Percentiles rank a stretch among this genome's conserved stretches.
Conservation (phyloP, 1,140 invertebrate genomes). For the Mizuhopecten yessoensis region DNA sequence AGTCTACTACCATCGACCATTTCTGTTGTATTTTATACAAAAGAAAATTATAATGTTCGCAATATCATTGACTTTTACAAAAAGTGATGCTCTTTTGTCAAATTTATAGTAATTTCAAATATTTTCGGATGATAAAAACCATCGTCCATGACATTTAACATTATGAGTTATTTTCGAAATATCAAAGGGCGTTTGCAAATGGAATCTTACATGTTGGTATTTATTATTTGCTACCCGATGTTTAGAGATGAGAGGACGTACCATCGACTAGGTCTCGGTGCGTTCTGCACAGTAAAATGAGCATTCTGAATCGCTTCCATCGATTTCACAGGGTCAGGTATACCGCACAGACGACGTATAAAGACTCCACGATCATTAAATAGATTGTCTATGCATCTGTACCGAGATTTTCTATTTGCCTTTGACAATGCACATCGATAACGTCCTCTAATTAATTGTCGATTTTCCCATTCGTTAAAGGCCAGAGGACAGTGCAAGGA, state of each 20-base stretch:
- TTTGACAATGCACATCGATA: not conserved
- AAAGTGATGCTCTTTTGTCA: no score
- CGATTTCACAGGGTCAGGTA: not conserved
- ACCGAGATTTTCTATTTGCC: conserved; percentile 6
- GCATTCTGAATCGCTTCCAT: not conserved
- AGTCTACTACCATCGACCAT: no score
- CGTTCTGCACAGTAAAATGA: not conserved
- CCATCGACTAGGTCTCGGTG: not conserved
- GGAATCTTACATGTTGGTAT: not conserved
- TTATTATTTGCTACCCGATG: not conserved
- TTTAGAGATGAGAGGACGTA: not conserved
- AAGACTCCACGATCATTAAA: not conserved
- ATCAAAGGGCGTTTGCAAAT: not conserved
- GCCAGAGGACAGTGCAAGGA: not conserved
- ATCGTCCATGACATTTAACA: not conserved
- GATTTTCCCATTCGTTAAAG: conserved; percentile 31
- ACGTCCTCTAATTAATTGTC: conserved; percentile 21
- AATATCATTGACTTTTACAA: no score
- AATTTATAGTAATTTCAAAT: no score
- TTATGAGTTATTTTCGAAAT: not conserved
- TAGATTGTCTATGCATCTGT: not conserved
- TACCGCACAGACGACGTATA: not conserved
- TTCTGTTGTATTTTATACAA: no score
- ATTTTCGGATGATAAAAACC: no score
- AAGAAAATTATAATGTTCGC: no score